Evolutionary conservation across 2,888 invertebrate species (phyloP), one percentile per base, ranked within the genome.

Genomic region (Tryphoninae sp.): DNA sequence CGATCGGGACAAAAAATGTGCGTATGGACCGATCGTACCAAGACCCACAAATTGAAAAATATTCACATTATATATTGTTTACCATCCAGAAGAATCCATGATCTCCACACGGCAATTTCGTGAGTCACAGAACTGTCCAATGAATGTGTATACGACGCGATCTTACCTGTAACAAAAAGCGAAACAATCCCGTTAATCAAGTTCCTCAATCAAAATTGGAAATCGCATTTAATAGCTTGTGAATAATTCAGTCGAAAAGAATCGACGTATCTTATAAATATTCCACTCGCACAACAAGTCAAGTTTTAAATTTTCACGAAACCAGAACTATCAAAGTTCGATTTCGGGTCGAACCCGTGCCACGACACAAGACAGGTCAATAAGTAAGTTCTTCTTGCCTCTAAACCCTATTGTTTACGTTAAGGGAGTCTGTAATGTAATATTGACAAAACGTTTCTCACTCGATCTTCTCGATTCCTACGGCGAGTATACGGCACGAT

Each of bases 161-260:
- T 33, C 80, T 81, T 81, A 81, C 80, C 80, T 81, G 73, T 22
- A 81, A 81, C 80, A 81, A 73, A 78, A 53, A 81, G 61, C 19
- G 2, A 68, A 68, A 22, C n/a, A 67, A 53, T 23, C 23, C 16
- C 7, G n/a, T 69, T 11, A 69, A 58, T 23, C 40, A 9, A 45
- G 42, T 23, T 8, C 42, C 40, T 53, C 53, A 13, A 40, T 40
- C 1, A 13, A 40, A 19, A 13, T 33, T 68, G 11, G 9, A 11
- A 53, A 33, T 16, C 33, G 4, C 6, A 33, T 33, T 3, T 33
- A 33, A 33, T 6, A 6, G 0, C 33, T 33, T 6, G 33, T 33
- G 6, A 33, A 33, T 33, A 33, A 33, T 33, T 33, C 33, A 33
- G 4, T 33, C 6, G 33, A 33, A 33, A 33, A 3, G 33, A 33